Evolutionary conservation across 2,797 vertebrate genomes (phyloP), one percentile per base, ranked within the genome.

Genomic region (Falco columbarius): DNA sequence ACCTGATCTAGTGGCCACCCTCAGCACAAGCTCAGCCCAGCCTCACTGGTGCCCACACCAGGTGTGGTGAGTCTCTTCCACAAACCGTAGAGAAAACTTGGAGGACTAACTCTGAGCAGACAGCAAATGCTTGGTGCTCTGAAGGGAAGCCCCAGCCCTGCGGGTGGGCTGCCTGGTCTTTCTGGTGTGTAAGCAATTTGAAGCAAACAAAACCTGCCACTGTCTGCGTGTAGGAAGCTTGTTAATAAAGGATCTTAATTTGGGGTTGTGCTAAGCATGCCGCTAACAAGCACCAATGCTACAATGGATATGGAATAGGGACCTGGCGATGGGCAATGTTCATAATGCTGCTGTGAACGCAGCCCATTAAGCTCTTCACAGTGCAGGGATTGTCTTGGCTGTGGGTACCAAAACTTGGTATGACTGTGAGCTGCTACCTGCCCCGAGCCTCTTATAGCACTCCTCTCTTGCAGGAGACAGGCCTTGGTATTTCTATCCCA

Each of bases 241-340:
- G 0, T 58, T 55, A 14, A 14, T 14, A 61, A 79, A 65, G 14
- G 17, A 47, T 63, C 26, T 71, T 67, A 16, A 47, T 29, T 47
- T 12, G 8, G 14, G 4, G 4, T 58, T 58, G 26, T 73, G 32
- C 42, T 49, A 44, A 72, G 46, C 12, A 10, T 36, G 47, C 21
- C 72, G 27, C 40, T 52, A 30, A 14, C 27, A 63, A 61, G 40
- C 26, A 70, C 23, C 0, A 3, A 2, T 22, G 14, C 8, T 58
- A 8, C 1, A 13, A 27, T 10, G n/a, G n/a, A 2, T 30, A 36
- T 23, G 6, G 30, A 84, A 44, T 10, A 47, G 30, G 32, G 86
- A 46, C 3, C 6, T 23, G 19, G 8, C 0, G 0, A 9, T 54
- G 27, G 19, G 8, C 0, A 0, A 9, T 54, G 27, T 18, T 81